Evolutionary conservation across 2,113 vertebrate species (phyloP), one percentile per base, ranked within the genome.

Genomic region (Willisornis vidua): DNA sequence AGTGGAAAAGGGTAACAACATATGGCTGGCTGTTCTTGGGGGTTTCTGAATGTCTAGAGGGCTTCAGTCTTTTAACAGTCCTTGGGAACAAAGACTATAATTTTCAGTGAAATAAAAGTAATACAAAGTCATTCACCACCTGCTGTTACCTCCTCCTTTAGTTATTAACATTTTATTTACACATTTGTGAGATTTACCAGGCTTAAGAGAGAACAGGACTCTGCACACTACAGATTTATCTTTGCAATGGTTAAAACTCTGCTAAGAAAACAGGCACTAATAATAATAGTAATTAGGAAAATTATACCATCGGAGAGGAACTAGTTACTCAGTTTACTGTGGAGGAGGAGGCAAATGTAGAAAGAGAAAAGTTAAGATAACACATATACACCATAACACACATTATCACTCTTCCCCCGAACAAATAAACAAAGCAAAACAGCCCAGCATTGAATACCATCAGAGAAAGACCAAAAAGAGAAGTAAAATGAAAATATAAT

Each of bases 221-320:
- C 85, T 39, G 35, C 82, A 90, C 35, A 28, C 9, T 14, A 61
- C 4, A 1, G 29, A 61, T 37, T 87, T 18, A 41, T 23, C 51
- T 35, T 39, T 31, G 8, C 46, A 74, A 67, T 24, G 18, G 15
- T 58, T 63, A 49, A 28, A 85, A 43, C 13, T 24, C 76, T 52
- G 33, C 67, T 48, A 59, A 63, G 54, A 59, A 61, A 68, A 8
- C 49, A 72, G 62, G 11, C 45, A 19, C 10, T 76, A 70, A 63
- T 37, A 85, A 71, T 71, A 88, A 68, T 26, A 90, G 57, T 19
- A 72, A 78, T 78, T 49, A 89, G 37, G 65, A 58, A 89, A 92
- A 85, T 70, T 5, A 76, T 14, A 41, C 19, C 28, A 35, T 14
- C n/a, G 46, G 31, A 94, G 54, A 72, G 10, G 70, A 89, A 63